Evolutionary conservation across 2,797 vertebrate genomes (phyloP).

Genomic region (Linurgus olivaceus): DNA sequence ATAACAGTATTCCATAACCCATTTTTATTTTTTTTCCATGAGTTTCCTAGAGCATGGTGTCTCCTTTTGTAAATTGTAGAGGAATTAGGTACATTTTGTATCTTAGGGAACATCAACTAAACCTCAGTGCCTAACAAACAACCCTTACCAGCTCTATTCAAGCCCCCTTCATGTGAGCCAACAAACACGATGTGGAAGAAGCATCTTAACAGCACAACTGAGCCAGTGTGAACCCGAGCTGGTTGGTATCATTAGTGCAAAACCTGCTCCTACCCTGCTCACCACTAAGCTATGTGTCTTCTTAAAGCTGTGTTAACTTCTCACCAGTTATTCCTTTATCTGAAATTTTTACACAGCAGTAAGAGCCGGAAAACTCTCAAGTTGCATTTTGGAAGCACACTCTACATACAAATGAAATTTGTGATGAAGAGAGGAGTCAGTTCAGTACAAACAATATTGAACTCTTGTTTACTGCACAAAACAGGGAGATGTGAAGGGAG

Average conservation of each 20-base stretch:
- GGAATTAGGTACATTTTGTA: background rate
- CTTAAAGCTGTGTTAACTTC: background rate
- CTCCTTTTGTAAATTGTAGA: background rate
- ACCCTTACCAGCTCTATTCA: background rate
- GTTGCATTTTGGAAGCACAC: background rate
- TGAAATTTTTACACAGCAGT: background rate
- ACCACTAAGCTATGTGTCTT: background rate
- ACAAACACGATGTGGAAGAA: fast-evolving
- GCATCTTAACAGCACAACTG: background rate
- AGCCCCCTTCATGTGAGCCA: fast-evolving
- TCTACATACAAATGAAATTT: background rate
- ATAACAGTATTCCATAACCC: background rate
- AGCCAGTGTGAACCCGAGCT: background rate
- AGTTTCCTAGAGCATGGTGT: background rate
- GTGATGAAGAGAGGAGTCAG: background rate
- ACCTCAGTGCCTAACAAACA: background rate
- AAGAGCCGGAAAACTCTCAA: background rate
- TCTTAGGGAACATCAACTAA: background rate
- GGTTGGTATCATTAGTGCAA: background rate
- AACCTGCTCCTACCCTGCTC: background rate
- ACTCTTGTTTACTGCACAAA: background rate
- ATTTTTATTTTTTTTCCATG: background rate
- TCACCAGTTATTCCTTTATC: background rate
- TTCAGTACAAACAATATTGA: background rate
- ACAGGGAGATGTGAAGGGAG: background rate